Base-by-base conservation (phyloP, 1,140 invertebrate genomes). In the Cydia splendana region DNA sequence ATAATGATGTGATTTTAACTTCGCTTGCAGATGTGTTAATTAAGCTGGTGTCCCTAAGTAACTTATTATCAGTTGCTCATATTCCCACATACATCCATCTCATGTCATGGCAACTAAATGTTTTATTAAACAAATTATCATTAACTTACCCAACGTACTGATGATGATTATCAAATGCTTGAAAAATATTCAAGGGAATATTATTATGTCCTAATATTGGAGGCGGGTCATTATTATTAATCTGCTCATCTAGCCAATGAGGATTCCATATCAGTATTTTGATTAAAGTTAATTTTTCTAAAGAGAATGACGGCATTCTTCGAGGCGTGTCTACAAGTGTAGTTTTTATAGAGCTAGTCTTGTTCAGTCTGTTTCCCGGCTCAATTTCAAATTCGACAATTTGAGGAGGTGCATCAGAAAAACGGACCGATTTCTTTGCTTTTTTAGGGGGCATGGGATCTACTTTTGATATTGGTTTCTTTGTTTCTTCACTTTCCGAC, bases 181-280 rank as follows among this genome's bases (percentile, higher is more conserved):
- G 88, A 30, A 88, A 91, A 30, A 88, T 80, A 18, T 85, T 77
- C 78, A 86, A 77, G 30, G 89, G 89, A 71, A 80, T 75, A 76
- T 87, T 88, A 80, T 85, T 86, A 75, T 90, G 85, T 2, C 87
- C 88, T 48, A 93, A 77, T 75, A 93, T 91, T 34, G 90, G 91
- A 13, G 91, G 90, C 30, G 88, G 89, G 2, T 89, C 84, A 75
- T 81, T 80, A 28, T 83, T 85, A 30, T 81, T 84, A 7, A 85
- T 77, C 80, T 92, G 89, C 81, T 91, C 89, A 62, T 87, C 80
- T 13, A 93, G 79, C 90, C 91, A 93, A 18, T 88, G 85, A 9
- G 89, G 86, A 80, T 91, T 92, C 90, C 91, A 92, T 12, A 85
- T 78, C 4, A 93, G 82, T 75, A 92, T 87, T 84, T 85, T 92